Percentiles rank a stretch among this genome's conserved stretches.
Conservation (phyloP, 2,113 vertebrate genomes). For the Stercorarius parasiticus region DNA sequence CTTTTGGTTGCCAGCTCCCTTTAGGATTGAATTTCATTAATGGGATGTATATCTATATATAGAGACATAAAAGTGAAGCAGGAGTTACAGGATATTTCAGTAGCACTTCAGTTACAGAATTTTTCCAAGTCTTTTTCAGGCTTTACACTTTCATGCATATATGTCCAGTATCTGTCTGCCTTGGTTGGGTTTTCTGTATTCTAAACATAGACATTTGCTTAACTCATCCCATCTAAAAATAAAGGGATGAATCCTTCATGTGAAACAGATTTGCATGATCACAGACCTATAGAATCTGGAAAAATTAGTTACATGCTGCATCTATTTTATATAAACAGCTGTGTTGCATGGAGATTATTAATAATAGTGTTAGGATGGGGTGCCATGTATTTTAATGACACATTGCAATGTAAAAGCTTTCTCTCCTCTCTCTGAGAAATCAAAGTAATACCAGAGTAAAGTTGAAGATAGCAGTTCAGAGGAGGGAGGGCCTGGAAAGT, state of each 20-base stretch:
- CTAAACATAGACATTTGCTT: constrained; percentile 24
- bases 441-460: not conserved
- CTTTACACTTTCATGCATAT: not conserved
- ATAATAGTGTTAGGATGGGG: not conserved
- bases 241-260: not conserved
- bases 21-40: constrained; percentile 16
- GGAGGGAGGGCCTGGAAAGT: not conserved
- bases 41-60: not conserved
- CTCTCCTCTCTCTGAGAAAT: not conserved
- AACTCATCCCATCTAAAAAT: not conserved
- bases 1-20: constrained; percentile 10
- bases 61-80: not conserved
- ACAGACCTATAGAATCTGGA: not conserved
- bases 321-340: not conserved
- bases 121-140: not conserved
- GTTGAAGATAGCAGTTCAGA: not conserved
- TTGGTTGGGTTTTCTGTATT: not conserved
- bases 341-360: not conserved
- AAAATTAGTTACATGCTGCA: not conserved
- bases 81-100: not conserved
- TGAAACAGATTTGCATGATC: not conserved
- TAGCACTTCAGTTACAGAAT: not conserved
- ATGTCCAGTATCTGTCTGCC: not conserved
- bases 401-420: not conserved
- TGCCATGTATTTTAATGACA: not conserved